phyloP scores from a whole-genome alignment of 2,888 invertebrate genomes.

The Asteroscopus sphinx region DNA sequence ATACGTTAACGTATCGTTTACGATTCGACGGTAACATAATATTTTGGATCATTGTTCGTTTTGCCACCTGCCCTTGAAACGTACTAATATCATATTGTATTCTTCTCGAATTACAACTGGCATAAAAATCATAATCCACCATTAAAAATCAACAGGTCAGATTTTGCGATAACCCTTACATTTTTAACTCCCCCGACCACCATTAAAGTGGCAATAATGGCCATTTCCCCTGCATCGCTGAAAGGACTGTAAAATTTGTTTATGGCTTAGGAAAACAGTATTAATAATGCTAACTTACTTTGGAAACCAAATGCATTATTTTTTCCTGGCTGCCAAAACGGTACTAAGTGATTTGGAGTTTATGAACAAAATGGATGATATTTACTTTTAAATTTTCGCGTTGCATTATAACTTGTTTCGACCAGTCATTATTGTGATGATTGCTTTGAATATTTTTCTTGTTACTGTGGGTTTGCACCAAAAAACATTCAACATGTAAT shows the following conservation, averaged over 20 bases:
- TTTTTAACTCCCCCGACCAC: slow-evolving; percentile 32
- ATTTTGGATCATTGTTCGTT: too few species aligned
- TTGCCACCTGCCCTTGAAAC: too few species aligned
- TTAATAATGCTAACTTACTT: slow-evolving; percentile 44
- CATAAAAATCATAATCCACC: not conserved
- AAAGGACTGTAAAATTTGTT: slow-evolving; percentile 55
- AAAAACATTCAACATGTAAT: too few species aligned
- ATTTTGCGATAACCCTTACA: slow-evolving; percentile 26
- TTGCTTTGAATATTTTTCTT: too few species aligned
- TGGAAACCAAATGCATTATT: slow-evolving; percentile 13
- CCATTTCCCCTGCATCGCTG: slow-evolving; percentile 46
- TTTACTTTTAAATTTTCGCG: too few species aligned
- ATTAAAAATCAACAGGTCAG: slow-evolving; percentile 46
- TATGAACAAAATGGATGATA: not conserved
- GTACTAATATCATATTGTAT: too few species aligned
- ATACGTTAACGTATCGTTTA: too few species aligned
- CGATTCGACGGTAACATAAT: too few species aligned
- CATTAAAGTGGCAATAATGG: slow-evolving; percentile 55
- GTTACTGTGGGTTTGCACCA: too few species aligned
- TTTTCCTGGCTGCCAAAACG: slow-evolving; percentile 14
- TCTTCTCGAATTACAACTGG: not conserved
- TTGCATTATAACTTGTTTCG: too few species aligned
- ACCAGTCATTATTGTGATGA: too few species aligned
- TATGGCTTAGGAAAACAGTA: slow-evolving; percentile 44
- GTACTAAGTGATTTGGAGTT: slow-evolving; percentile 2